Evolutionary conservation across 2,113 vertebrate genomes (phyloP), one percentile per base, ranked within the genome.

Genomic region (Gobio gobio): DNA sequence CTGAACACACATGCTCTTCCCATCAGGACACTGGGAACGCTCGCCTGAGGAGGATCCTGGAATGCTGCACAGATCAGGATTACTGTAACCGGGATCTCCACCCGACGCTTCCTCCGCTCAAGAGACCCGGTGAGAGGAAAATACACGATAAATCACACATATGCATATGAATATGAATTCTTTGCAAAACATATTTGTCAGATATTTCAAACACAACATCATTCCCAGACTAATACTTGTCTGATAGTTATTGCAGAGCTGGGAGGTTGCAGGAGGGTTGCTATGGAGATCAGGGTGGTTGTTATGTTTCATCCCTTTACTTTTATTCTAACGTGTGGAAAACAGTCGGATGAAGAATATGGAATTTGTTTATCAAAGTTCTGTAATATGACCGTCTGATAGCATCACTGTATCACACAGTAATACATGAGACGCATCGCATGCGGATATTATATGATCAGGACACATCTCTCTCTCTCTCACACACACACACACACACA

Each of bases 81-180:
- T 98, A 95, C 88, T 99, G 98, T 92, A 99, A 99, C 88, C 94
- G 93, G 88, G 95, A 98, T 84, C 94, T 99, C 4, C 96, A 96
- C 54, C 98, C 97, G 0, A 99, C 97, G 0, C 89, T 99, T 84
- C 97, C 97, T 47, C 97, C 98, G 0, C 91, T 96, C 75, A 93
- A 94, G 88, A 95, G 93, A 10, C 91, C 94, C 91, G 96, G 97
- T 99, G 92, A 94, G 92, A 85, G 7, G 4, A 20, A 56, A 20
- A 56, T 22, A 56, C 51, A 20, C 2, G 5, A 56, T 18, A 7
- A 22, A 20, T 3, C 6, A 3, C 2, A 1, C 12, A 10, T 13
- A 13, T 22, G 2, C 6, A 2, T 56, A 20, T 22, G 18, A 56
- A 2, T 56, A 20, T 22, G 18, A 56, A 2, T 7, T 8, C 54